These are phyloP conservation scores for Loxodonta africana DNA, from an alignment of 2,113 vertebrate genomes.

Conservation along the genomic window DNA sequence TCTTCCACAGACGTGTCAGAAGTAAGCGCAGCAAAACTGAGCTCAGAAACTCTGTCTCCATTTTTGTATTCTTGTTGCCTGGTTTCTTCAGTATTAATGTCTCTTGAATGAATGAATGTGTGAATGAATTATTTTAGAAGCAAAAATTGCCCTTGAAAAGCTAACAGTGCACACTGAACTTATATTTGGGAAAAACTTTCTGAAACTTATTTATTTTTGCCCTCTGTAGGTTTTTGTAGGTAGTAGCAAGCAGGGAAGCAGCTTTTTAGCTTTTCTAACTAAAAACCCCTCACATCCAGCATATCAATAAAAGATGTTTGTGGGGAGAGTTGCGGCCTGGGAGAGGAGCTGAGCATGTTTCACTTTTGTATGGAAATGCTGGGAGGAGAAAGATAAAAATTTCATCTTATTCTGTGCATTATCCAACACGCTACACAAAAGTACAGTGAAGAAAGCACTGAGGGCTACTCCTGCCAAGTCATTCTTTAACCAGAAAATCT, in stretches of 20 bases:
- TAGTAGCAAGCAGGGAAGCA: no score
- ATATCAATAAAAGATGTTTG: rapidly evolving
- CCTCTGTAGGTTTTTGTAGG: rapidly evolving
- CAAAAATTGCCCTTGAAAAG: rapidly evolving
- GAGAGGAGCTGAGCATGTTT: rapidly evolving
- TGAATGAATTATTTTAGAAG: no score
- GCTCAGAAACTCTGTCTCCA: rapidly evolving
- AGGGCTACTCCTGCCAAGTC: neutral
- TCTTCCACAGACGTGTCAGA: rapidly evolving
- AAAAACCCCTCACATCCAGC: rapidly evolving
- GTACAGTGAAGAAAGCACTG: rapidly evolving
- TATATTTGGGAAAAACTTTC: neutral
- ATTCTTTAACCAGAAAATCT: neutral
- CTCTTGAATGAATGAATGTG: rapidly evolving
- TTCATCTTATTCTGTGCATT: rapidly evolving
- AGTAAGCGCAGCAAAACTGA: rapidly evolving
- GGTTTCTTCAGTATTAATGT: rapidly evolving
- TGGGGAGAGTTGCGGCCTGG: rapidly evolving
- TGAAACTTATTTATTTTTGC: neutral
- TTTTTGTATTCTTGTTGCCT: rapidly evolving
- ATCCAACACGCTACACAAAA: rapidly evolving
- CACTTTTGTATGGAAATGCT: rapidly evolving
- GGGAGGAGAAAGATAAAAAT: rapidly evolving
- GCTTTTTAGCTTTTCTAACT: rapidly evolving
- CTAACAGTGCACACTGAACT: rapidly evolving